phyloP scores from a whole-genome alignment of 2,888 invertebrate species.

The Drosophila setosimentum region DNA sequence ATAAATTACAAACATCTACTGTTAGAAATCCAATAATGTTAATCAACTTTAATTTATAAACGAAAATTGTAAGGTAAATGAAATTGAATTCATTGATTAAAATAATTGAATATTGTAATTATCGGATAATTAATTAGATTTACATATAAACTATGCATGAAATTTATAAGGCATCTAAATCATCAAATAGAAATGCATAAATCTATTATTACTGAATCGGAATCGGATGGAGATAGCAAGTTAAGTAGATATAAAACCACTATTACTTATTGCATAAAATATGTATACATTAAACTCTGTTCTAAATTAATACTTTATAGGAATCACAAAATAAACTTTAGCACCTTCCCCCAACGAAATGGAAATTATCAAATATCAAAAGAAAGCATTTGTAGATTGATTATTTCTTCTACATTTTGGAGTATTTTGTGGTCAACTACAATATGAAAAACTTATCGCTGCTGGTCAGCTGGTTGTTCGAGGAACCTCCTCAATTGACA shows the following conservation, averaged over 20 bases:
- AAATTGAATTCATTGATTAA: conserved; percentile 4
- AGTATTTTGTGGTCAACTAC: conserved; percentile 23
- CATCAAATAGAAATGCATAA: background rate
- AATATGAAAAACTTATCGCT: conserved; percentile 36
- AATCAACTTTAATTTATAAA: conserved; percentile 13
- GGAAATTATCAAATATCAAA: background rate
- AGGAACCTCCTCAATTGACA: conserved; percentile 27
- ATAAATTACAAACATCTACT: background rate
- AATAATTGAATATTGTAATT: background rate
- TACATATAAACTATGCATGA: background rate
- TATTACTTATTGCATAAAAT: background rate
- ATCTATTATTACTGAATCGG: background rate
- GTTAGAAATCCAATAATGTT: conserved; percentile 1
- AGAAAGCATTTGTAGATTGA: conserved; percentile 28
- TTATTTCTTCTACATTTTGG: conserved; percentile 21
- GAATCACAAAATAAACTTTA: background rate
- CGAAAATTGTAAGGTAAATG: conserved; percentile 12
- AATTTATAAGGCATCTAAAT: background rate
- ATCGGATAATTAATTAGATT: background rate
- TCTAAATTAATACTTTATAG: background rate
- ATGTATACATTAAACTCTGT: background rate
- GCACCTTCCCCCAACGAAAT: background rate
- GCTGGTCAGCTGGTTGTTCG: conserved; percentile 41
- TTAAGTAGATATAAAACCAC: background rate
- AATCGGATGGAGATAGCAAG: background rate